A percentile compares a stretch with the other conserved stretches of the same genome.
These are phyloP conservation scores for Drosophila robusta DNA, from an alignment of 2,888 invertebrate genomes.

Conservation along the genomic window DNA sequence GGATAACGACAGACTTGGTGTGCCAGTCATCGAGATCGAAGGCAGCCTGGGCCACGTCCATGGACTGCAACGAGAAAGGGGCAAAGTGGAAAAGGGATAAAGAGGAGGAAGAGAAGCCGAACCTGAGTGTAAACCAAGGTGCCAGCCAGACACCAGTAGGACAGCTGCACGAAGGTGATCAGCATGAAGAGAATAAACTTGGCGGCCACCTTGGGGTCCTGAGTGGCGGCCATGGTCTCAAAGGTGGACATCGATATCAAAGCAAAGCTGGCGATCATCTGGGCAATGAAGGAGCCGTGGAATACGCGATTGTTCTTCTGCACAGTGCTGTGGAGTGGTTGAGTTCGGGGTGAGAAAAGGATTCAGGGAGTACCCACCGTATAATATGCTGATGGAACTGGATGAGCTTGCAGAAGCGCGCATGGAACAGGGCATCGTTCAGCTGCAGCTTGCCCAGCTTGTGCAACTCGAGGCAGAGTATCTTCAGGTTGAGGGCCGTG, in stretches of 20 bases:
- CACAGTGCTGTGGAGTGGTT: constrained; percentile 31
- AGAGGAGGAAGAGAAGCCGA: constrained; percentile 3
- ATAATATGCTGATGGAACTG: constrained; percentile 80
- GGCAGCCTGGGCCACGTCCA: constrained; percentile 76
- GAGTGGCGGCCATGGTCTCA: constrained; percentile 66
- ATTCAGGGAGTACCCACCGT: constrained; percentile 43
- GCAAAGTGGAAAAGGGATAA: background rate
- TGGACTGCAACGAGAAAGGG: constrained; percentile 57
- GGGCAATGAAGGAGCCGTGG: constrained; percentile 71
- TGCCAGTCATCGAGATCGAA: constrained; percentile 77
- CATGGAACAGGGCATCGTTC: constrained; percentile 39
- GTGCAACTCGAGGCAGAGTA: constrained; percentile 70
- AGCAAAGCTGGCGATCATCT: constrained; percentile 76
- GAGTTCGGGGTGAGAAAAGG: background rate
- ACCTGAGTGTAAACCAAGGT: constrained; percentile 74
- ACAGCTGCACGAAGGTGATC: constrained; percentile 72
- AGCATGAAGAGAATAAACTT: constrained; percentile 77
- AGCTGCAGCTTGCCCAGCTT: constrained; percentile 44
- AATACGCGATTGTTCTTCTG: constrained; percentile 66
- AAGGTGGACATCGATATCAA: constrained; percentile 81
- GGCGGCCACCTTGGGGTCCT: constrained; percentile 68
- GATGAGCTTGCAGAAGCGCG: constrained; percentile 61
- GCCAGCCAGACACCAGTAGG: constrained; percentile 79
- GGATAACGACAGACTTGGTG: constrained; percentile 52
- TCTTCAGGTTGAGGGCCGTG: constrained; percentile 73